These are phyloP conservation scores for Empidonax traillii DNA, from an alignment of 2,113 vertebrate species.

Conservation along the genomic window DNA sequence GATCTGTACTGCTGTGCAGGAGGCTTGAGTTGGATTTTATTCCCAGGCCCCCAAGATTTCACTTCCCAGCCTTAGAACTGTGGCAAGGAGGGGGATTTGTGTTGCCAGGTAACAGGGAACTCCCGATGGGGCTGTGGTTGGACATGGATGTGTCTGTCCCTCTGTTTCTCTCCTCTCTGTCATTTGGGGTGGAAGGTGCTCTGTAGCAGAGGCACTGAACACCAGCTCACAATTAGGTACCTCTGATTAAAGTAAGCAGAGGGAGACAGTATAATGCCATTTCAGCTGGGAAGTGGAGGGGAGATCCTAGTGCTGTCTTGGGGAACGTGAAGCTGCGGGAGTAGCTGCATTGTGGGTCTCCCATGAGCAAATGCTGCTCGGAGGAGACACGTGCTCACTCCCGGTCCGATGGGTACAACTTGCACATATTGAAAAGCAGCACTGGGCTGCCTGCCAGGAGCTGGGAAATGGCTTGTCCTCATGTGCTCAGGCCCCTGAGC, in stretches of 20 bases:
- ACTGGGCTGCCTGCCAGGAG: background rate
- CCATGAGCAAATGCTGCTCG: background rate
- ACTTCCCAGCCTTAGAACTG: background rate
- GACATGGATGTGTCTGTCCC: background rate
- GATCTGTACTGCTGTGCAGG: background rate
- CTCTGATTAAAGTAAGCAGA: background rate
- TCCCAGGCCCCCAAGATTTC: background rate
- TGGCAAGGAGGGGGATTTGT: background rate
- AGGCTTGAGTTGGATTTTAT: background rate
- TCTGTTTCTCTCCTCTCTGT: background rate
- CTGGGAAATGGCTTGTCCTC: background rate
- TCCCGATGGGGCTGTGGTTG: background rate
- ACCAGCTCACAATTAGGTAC: background rate
- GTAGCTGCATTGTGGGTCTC: background rate
- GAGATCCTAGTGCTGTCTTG: background rate
- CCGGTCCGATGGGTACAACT: fast-evolving
- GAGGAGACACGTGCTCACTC: fast-evolving
- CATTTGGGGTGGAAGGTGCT: background rate
- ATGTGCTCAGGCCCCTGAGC: background rate
- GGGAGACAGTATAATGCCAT: background rate
- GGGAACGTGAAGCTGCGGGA: background rate
- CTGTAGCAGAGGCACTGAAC: background rate
- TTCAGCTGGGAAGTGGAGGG: background rate
- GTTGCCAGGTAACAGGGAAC: background rate
- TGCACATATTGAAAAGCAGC: background rate